Evolutionary conservation across 1,140 invertebrate species (phyloP).

Genomic region (Zaprionus nigranus): DNA sequence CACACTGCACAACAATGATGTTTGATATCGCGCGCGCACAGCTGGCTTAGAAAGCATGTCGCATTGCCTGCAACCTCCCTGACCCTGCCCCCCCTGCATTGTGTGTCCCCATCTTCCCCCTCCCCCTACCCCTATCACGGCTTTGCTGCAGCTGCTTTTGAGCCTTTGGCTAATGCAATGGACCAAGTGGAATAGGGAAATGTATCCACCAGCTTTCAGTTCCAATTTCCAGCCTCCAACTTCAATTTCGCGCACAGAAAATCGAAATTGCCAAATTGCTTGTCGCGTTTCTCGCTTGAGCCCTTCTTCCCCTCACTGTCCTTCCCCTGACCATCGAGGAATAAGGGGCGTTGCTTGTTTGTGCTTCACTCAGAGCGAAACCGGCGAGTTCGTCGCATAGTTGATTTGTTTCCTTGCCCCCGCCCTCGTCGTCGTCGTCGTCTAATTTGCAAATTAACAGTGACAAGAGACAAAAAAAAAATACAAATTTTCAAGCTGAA

Average conservation of each 20-base stretch:
- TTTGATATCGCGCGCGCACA: conserved; percentile 38
- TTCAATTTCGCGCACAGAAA: conserved; percentile 17
- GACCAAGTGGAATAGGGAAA: conserved; percentile 25
- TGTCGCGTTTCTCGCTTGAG: conserved; percentile 12
- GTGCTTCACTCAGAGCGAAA: conserved; percentile 24
- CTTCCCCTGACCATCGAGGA: background rate
- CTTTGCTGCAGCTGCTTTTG: background rate
- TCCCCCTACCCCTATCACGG: no score
- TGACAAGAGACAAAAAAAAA: background rate
- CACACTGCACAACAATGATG: conserved; percentile 43
- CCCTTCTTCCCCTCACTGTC: background rate
- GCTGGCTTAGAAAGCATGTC: conserved; percentile 22
- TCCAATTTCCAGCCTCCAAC: conserved; percentile 11
- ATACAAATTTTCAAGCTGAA: background rate
- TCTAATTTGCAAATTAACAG: conserved; percentile 37
- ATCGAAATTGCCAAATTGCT: conserved; percentile 33
- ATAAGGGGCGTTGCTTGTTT: background rate
- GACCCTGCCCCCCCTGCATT: background rate
- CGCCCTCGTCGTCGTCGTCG: background rate
- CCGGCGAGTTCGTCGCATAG: conserved; percentile 9
- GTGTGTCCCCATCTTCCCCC: no score
- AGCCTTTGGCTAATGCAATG: conserved; percentile 37
- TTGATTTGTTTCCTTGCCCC: conserved; percentile 9
- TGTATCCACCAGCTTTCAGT: background rate
- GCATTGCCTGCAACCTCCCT: background rate